phyloP scores from a whole-genome alignment of 2,113 vertebrate genomes.

The Myiagra hebetior region DNA sequence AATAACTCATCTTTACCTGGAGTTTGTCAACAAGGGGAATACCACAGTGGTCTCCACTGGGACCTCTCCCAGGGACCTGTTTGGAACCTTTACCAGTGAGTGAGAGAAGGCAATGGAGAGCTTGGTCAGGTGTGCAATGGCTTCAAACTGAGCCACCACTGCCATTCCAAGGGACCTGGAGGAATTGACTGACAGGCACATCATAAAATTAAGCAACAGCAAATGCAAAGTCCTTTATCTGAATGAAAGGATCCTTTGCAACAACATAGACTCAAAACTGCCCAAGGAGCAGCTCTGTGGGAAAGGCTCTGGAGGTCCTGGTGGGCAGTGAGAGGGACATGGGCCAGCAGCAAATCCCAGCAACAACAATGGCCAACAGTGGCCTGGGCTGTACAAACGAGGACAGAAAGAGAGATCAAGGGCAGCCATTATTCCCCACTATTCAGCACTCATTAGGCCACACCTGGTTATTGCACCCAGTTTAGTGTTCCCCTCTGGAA shows the following conservation, averaged over 20 bases:
- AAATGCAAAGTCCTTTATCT: neutral
- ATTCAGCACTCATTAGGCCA: neutral
- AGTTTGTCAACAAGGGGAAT: neutral
- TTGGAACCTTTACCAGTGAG: neutral
- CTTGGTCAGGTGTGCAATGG: neutral
- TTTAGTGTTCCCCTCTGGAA: neutral
- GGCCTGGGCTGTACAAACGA: neutral
- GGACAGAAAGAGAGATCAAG: neutral
- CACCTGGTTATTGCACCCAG: neutral
- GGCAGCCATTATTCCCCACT: neutral
- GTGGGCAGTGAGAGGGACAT: neutral
- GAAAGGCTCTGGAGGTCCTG: neutral
- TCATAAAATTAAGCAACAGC: neutral
- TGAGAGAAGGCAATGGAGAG: neutral
- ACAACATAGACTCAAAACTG: neutral
- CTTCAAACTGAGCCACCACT: neutral
- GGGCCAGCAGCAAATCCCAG: neutral
- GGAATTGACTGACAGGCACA: neutral
- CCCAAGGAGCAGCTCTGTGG: neutral
- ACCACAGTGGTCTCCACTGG: neutral
- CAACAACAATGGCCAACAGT: neutral
- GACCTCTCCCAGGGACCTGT: neutral
- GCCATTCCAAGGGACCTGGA: neutral
- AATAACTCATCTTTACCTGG: neutral
- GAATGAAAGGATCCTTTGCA: neutral